Evolutionary conservation across 2,888 invertebrate species (phyloP).

Genomic region (Lathronympha strigana): DNA sequence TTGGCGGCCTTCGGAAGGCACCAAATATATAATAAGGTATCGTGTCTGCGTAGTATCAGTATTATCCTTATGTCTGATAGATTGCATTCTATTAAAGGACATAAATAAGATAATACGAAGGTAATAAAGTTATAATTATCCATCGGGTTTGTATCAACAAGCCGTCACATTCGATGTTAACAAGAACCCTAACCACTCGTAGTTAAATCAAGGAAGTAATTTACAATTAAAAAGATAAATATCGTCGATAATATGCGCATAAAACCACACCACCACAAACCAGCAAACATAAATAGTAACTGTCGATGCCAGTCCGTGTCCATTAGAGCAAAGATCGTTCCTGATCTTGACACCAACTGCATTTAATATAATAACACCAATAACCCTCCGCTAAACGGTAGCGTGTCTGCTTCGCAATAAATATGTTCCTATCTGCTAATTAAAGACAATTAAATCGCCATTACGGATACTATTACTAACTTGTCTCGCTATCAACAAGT

Average conservation of each 20-base stretch:
- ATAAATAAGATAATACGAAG: not conserved
- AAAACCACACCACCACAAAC: constrained; percentile 32
- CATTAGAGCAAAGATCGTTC: constrained; percentile 41
- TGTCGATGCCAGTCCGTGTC: constrained; percentile 39
- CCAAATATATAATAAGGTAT: not conserved
- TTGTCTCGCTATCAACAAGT: constrained; percentile 38
- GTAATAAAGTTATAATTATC: not conserved
- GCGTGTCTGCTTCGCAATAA: constrained; percentile 50
- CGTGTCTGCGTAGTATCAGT: too few species aligned
- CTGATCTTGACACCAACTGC: constrained; percentile 49
- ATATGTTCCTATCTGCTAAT: constrained; percentile 59
- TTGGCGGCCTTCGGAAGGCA: constrained; percentile 5
- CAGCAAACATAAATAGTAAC: constrained; percentile 35
- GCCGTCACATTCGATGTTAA: not conserved
- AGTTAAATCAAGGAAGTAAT: constrained; percentile 44
- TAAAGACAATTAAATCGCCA: constrained; percentile 50
- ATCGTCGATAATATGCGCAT: constrained; percentile 25
- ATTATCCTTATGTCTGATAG: too few species aligned
- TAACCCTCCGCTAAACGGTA: constrained; percentile 49
- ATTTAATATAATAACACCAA: constrained; percentile 49
- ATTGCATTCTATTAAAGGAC: too few species aligned
- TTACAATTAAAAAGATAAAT: constrained; percentile 42
- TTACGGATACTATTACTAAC: constrained; percentile 52
- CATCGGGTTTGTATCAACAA: not conserved
- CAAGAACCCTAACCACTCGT: constrained; percentile 12